Evolutionary conservation across 2,113 vertebrate species (phyloP).

Genomic region (Corythoichthys intestinalis): DNA sequence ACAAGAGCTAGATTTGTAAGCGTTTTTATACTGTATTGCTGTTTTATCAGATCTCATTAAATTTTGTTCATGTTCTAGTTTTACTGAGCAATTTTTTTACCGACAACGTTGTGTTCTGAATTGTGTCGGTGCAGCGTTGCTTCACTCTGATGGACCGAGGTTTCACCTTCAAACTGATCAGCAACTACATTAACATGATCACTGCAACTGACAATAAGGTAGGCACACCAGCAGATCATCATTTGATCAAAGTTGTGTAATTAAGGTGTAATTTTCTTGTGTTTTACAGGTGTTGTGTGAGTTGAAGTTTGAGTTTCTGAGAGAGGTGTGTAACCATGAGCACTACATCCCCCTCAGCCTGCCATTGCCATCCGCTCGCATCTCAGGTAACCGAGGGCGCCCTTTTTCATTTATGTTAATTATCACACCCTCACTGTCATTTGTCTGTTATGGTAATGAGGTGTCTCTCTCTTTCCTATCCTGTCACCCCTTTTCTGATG

Average conservation of each 20-base stretch:
- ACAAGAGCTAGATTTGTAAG: neutral
- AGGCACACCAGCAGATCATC: slow-evolving; percentile 17
- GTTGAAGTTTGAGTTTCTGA: slow-evolving; percentile 94
- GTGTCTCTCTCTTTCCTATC: slow-evolving; percentile 24
- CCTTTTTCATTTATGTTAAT: slow-evolving; percentile 3
- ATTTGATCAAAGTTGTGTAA: too few relatives aligned
- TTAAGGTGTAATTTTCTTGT: neutral
- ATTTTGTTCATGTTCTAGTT: neutral
- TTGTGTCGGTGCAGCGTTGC: slow-evolving; percentile 76
- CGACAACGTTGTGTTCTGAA: neutral
- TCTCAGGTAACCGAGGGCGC: slow-evolving; percentile 47
- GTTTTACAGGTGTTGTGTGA: slow-evolving; percentile 80
- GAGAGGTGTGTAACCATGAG: slow-evolving; percentile 94
- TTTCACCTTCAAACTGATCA: slow-evolving; percentile 90
- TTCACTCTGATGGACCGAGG: slow-evolving; percentile 96
- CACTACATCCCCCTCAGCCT: slow-evolving; percentile 94
- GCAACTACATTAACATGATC: slow-evolving; percentile 91
- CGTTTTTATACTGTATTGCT: neutral
- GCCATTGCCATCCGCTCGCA: slow-evolving; percentile 82
- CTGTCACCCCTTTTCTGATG: slow-evolving; percentile 32
- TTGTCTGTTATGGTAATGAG: slow-evolving; percentile 43
- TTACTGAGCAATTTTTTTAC: neutral
- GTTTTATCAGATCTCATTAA: neutral
- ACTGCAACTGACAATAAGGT: slow-evolving; percentile 89
- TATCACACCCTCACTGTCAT: slow-evolving; percentile 47